These are phyloP conservation scores for Oreocharis arfaki DNA, from an alignment of 2,113 vertebrate genomes.

Conservation along the genomic window DNA sequence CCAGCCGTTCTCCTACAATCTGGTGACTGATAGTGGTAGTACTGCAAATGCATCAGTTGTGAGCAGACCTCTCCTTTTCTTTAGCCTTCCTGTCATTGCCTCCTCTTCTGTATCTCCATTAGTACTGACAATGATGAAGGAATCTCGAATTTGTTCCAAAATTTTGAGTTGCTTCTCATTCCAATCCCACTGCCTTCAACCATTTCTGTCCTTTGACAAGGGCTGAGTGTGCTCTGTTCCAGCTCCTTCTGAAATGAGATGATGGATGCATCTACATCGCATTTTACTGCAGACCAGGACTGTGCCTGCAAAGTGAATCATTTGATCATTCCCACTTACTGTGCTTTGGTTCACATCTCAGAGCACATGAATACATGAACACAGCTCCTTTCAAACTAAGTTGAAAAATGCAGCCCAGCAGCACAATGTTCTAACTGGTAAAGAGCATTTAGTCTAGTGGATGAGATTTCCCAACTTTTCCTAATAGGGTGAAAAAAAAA, in stretches of 20 bases:
- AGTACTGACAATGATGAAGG: background rate
- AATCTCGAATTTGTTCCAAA: conserved; percentile 1
- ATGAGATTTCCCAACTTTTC: background rate
- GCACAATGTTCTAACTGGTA: background rate
- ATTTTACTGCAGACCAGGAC: background rate
- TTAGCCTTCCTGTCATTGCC: background rate
- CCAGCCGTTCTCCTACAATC: background rate
- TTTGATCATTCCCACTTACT: background rate
- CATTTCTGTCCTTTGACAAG: background rate
- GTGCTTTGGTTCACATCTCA: background rate
- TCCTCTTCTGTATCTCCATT: conserved; percentile 1
- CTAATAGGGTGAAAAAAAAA: background rate
- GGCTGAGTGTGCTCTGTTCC: background rate
- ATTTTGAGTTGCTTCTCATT: background rate
- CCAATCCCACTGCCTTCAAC: background rate
- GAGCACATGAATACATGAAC: background rate
- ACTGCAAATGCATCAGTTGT: background rate
- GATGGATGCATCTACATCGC: background rate
- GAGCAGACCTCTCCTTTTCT: background rate
- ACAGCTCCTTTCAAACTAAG: background rate
- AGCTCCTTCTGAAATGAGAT: background rate
- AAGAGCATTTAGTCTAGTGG: background rate
- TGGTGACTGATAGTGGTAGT: background rate
- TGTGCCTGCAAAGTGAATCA: background rate
- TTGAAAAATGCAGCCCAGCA: background rate